These are phyloP conservation scores for Gambusia holbrooki DNA, from an alignment of 2,113 vertebrate genomes.

Conservation along the genomic window DNA sequence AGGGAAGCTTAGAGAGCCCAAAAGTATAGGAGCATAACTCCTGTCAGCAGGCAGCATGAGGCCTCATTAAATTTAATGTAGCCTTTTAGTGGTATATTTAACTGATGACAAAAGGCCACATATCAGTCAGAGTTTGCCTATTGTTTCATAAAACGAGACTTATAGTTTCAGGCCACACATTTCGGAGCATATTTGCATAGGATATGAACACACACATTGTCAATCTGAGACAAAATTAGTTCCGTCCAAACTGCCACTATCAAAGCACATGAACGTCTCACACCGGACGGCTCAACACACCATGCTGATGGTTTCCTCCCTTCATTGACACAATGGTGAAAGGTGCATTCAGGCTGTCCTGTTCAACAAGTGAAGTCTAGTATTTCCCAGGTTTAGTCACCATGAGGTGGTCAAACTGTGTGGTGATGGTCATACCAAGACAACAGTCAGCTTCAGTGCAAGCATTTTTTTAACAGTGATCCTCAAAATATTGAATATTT, in stretches of 20 bases:
- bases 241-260: too few species aligned
- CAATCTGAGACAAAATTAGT: background rate
- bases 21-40: slow-evolving; percentile 13
- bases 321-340: background rate
- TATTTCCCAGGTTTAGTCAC: background rate
- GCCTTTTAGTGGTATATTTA: slow-evolving; percentile 59
- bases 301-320: background rate
- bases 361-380: background rate
- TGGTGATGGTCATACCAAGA: too few species aligned
- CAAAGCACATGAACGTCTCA: background rate
- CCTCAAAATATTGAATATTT: too few species aligned
- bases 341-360: background rate
- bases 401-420: background rate
- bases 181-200: slow-evolving; percentile 5
- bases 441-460: too few species aligned
- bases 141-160: slow-evolving; percentile 28
- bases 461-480: too few species aligned
- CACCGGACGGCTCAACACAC: background rate
- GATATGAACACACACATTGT: background rate
- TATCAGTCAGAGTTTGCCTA: slow-evolving; percentile 55
- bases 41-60: slow-evolving; percentile 36
- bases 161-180: slow-evolving; percentile 6
- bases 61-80: slow-evolving; percentile 63
- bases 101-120: slow-evolving; percentile 62
- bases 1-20: background rate